phyloP scores from a whole-genome alignment of 2,113 vertebrate species.

The Apaloderma vittatum region DNA sequence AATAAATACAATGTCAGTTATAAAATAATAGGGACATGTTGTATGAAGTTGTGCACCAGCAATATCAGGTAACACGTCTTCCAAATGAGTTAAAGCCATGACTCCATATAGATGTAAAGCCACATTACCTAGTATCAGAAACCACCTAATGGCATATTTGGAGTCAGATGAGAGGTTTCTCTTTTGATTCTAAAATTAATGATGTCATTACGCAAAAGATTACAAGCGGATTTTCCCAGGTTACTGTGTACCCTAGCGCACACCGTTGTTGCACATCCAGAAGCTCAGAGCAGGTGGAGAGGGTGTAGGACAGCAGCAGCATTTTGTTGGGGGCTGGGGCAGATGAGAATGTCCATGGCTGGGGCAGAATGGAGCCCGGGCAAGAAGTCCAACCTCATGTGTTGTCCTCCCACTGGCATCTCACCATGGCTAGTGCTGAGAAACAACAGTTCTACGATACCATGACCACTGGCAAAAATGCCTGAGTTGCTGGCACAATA shows the following conservation, averaged over 20 bases:
- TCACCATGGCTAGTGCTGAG: background rate
- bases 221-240: background rate
- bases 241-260: background rate
- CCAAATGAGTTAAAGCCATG: background rate
- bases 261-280: background rate
- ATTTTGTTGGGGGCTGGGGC: background rate
- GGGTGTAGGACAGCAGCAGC: background rate
- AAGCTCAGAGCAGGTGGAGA: accelerated
- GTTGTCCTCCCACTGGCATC: background rate
- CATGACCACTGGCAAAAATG: background rate
- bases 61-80: background rate
- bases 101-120: background rate
- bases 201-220: background rate
- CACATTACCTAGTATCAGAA: background rate
- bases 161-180: background rate
- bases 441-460: background rate
- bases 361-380: background rate
- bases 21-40: background rate
- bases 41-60: background rate
- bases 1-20: background rate
- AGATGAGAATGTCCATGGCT: accelerated
- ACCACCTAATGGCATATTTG: background rate
- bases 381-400: background rate
- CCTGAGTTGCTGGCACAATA: background rate
- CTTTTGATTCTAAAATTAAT: background rate